phyloP scores from a whole-genome alignment of 2,888 invertebrate genomes.

The Aleiodes testaceus region DNA sequence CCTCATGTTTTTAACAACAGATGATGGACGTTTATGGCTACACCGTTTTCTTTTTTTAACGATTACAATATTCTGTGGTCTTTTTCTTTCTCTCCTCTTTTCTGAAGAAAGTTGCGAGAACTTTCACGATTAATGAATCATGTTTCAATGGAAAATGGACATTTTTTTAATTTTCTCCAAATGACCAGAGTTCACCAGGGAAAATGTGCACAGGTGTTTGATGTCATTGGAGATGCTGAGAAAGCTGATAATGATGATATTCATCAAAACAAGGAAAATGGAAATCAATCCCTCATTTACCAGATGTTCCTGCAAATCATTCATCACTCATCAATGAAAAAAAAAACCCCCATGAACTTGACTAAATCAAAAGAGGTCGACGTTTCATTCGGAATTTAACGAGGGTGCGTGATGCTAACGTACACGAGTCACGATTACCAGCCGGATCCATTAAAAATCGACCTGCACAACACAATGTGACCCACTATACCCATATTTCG shows the following conservation, averaged over 20 bases:
- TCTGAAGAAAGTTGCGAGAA: background rate
- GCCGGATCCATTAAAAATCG: constrained; percentile 67
- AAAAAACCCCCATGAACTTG: no score
- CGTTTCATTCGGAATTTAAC: background rate
- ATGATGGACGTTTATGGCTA: constrained; percentile 13
- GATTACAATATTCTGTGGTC: constrained; percentile 11
- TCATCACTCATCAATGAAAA: no score
- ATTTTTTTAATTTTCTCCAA: background rate
- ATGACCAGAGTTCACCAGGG: background rate
- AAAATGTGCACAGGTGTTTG: background rate
- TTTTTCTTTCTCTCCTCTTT: background rate
- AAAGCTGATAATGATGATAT: no score
- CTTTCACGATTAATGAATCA: constrained; percentile 3
- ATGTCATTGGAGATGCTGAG: no score
- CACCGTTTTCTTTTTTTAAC: constrained; percentile 1
- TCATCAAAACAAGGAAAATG: no score
- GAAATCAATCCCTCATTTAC: no score
- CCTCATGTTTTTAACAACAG: background rate
- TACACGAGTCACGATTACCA: constrained; percentile 66
- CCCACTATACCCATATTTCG: constrained; percentile 34
- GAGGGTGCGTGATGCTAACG: constrained; percentile 33
- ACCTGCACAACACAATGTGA: constrained; percentile 45
- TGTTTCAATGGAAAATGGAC: constrained; percentile 2
- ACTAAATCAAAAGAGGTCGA: no score
- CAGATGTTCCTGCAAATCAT: no score